These are phyloP conservation scores for Tolypeutes matacus DNA, from an alignment of 2,797 vertebrate species.

Conservation along the genomic window DNA sequence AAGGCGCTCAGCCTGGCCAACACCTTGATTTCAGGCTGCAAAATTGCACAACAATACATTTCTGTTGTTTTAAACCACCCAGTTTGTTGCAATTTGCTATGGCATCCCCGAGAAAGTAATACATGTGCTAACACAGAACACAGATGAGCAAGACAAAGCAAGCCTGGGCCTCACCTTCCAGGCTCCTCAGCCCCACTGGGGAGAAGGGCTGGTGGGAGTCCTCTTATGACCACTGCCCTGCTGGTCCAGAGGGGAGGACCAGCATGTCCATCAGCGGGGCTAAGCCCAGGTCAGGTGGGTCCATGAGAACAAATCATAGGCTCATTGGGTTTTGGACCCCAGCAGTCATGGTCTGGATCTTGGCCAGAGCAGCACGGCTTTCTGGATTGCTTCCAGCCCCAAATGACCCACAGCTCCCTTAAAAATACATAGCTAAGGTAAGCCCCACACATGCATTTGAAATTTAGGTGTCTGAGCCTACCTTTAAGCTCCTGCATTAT, in stretches of 20 bases:
- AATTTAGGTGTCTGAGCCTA: not conserved
- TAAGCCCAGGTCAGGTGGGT: not conserved
- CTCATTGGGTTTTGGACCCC: not conserved
- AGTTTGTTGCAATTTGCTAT: not conserved
- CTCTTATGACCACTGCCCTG: not conserved
- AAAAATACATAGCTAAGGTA: not conserved
- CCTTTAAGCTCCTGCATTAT: not conserved
- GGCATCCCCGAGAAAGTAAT: not conserved
- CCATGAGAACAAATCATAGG: accelerated
- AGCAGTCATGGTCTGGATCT: not conserved
- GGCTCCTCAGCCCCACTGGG: not conserved
- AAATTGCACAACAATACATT: accelerated
- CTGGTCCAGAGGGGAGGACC: too few species aligned
- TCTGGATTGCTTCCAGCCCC: not conserved
- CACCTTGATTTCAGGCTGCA: not conserved
- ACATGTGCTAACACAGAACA: too few species aligned
- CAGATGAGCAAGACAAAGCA: not conserved
- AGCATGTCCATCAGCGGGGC: not conserved
- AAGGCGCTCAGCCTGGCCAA: accelerated
- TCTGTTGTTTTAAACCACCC: not conserved
- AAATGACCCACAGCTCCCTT: not conserved
- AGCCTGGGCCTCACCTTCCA: not conserved
- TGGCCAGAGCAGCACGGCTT: not conserved
- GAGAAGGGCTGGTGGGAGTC: too few species aligned
- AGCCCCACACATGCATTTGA: accelerated